Conservation (phyloP, 1,140 invertebrate genomes). For the Euwallacea fornicatus region DNA sequence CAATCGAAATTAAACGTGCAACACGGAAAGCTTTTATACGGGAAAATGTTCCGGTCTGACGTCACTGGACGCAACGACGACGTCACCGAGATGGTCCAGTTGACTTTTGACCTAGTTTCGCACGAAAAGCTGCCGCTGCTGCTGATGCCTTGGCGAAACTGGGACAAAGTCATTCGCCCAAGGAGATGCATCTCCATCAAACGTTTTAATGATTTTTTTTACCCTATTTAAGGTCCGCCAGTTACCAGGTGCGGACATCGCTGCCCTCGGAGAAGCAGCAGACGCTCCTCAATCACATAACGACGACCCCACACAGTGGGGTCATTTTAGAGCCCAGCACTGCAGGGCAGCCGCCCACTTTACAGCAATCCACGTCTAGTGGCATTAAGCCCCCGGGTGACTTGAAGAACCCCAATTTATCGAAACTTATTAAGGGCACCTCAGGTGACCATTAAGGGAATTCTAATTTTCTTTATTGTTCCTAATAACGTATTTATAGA, state of each 20-base stretch:
- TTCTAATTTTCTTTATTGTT: background rate
- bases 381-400: conserved; percentile 44
- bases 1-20: too few relatives aligned
- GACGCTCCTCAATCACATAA: conserved; percentile 56
- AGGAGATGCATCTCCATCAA: background rate
- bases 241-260: conserved; percentile 53
- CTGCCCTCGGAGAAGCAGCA: conserved; percentile 54
- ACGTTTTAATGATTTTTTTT: conserved; percentile 19
- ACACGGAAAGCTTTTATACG: too few relatives aligned
- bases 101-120: conserved; percentile 13
- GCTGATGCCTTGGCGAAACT: conserved; percentile 11
- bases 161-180: conserved; percentile 7
- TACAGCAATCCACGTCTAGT: conserved; percentile 44
- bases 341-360: conserved; percentile 48
- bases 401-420: conserved; percentile 52
- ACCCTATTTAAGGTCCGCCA: conserved; percentile 50
- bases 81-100: conserved; percentile 8
- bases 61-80: conserved; percentile 16
- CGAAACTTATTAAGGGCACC: conserved; percentile 54
- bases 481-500: conserved; percentile 51
- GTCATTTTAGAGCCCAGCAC: conserved; percentile 51
- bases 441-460: conserved; percentile 47
- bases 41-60: background rate
- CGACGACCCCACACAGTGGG: conserved; percentile 48
- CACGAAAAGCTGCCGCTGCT: background rate